A percentile compares a stretch with the other conserved stretches of the same genome.
phyloP scores from a whole-genome alignment of 2,113 vertebrate genomes.

The Lynx canadensis region DNA sequence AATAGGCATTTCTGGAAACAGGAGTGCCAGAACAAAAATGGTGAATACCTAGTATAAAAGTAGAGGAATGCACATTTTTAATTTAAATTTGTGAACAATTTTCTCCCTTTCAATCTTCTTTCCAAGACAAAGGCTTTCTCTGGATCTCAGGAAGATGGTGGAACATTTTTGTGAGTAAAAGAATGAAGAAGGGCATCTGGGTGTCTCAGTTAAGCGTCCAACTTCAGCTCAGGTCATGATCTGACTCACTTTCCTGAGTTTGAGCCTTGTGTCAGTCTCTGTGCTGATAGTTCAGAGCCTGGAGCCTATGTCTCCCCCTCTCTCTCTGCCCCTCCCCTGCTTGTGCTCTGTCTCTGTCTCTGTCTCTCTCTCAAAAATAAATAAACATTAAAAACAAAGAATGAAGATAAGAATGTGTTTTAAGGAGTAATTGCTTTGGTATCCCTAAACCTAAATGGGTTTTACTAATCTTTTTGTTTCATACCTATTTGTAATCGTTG shows the following conservation, averaged over 20 bases:
- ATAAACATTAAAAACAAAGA: not conserved
- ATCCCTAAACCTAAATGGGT: not conserved
- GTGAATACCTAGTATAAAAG: not conserved
- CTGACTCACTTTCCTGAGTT: too few species aligned
- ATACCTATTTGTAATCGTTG: not conserved
- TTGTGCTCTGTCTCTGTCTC: too few species aligned
- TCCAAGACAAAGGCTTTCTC: not conserved
- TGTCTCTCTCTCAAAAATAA: too few species aligned
- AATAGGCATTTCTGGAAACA: not conserved
- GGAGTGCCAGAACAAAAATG: not conserved
- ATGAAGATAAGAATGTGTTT: not conserved
- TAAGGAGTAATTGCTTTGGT: not conserved
- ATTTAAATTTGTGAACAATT: not conserved
- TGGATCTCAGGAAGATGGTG: not conserved
- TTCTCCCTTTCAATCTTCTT: not conserved
- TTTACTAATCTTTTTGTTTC: not conserved
- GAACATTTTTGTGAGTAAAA: not conserved
- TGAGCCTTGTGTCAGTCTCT: too few species aligned
- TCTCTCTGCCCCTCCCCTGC: too few species aligned
- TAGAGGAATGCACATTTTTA: not conserved
- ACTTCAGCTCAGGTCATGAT: too few species aligned
- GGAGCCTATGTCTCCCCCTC: too few species aligned
- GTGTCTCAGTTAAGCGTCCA: too few species aligned
- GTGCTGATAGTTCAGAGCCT: too few species aligned
- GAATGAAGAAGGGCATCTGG: not conserved